phyloP scores from a whole-genome alignment of 2,797 vertebrate species.

The Nannoperca australis region DNA sequence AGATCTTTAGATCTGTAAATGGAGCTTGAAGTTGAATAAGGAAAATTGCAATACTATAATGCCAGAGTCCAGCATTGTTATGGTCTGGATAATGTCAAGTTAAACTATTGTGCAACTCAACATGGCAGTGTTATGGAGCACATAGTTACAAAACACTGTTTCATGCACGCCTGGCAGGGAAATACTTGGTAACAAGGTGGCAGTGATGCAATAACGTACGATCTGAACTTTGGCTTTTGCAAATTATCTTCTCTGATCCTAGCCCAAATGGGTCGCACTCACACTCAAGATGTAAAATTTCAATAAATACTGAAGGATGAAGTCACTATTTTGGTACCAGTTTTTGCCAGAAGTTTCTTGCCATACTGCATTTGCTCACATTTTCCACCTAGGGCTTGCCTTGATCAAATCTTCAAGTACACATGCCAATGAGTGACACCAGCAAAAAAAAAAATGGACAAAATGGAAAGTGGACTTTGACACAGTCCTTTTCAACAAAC shows the following conservation, averaged over 20 bases:
- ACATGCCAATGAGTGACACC: neutral
- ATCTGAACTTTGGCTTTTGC: neutral
- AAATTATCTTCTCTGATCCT: neutral
- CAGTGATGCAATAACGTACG: neutral
- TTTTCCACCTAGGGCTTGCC: neutral
- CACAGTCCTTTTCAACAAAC: neutral
- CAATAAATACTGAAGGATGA: neutral
- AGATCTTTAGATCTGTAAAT: neutral
- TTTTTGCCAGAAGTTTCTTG: neutral
- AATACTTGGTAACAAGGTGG: neutral
- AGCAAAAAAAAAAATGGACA: too few species aligned
- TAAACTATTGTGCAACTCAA: neutral
- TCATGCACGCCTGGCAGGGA: slow-evolving; percentile 14
- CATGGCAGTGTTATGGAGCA: neutral
- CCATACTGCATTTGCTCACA: neutral
- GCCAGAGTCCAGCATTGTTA: neutral
- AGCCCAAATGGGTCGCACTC: neutral
- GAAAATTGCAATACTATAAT: neutral
- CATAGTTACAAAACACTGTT: slow-evolving; percentile 18
- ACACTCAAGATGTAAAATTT: neutral
- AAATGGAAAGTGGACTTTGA: neutral
- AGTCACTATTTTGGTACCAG: neutral
- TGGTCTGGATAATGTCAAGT: neutral
- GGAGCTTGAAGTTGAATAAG: neutral
- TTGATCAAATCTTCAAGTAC: neutral